Conservation (phyloP, 2,113 vertebrate species). For the Camarhynchus parvulus region DNA sequence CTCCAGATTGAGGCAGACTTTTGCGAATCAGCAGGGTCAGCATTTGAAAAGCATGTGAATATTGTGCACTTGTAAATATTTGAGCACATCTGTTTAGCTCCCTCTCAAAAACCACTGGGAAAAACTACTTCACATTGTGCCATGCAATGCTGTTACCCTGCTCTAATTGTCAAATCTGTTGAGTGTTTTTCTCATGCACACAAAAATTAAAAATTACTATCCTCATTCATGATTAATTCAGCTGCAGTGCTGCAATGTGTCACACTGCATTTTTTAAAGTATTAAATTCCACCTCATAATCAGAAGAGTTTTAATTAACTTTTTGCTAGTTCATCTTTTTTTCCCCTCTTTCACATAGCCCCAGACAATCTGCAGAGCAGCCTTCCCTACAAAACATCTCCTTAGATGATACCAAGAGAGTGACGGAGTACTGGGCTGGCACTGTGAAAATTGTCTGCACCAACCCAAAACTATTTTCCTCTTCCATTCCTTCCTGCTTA, state of each 20-base stretch:
- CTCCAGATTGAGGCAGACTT: slow-evolving; percentile 72
- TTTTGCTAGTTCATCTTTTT: slow-evolving; percentile 73
- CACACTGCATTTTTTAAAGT: slow-evolving; percentile 74
- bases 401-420: not conserved
- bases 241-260: slow-evolving; percentile 69
- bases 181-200: slow-evolving; percentile 75
- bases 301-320: slow-evolving; percentile 78
- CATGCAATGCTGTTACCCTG: slow-evolving; percentile 63
- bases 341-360: not conserved
- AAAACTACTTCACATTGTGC: slow-evolving; percentile 70
- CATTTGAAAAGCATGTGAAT: slow-evolving; percentile 74
- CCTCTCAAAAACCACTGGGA: slow-evolving; percentile 71
- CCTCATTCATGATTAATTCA: slow-evolving; percentile 80
- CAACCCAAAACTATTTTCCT: not conserved
- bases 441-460: not conserved
- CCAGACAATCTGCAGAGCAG: slow-evolving; percentile 60
- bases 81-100: slow-evolving; percentile 79
- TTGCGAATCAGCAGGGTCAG: slow-evolving; percentile 69
- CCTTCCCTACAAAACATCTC: not conserved
- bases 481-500: not conserved
- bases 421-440: accelerated
- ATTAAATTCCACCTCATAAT: slow-evolving; percentile 74
- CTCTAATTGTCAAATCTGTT: slow-evolving; percentile 78
- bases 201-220: slow-evolving; percentile 77
- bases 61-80: slow-evolving; percentile 81